Base-by-base conservation (phyloP, 1,140 invertebrate genomes). In the Ostrea edulis region DNA sequence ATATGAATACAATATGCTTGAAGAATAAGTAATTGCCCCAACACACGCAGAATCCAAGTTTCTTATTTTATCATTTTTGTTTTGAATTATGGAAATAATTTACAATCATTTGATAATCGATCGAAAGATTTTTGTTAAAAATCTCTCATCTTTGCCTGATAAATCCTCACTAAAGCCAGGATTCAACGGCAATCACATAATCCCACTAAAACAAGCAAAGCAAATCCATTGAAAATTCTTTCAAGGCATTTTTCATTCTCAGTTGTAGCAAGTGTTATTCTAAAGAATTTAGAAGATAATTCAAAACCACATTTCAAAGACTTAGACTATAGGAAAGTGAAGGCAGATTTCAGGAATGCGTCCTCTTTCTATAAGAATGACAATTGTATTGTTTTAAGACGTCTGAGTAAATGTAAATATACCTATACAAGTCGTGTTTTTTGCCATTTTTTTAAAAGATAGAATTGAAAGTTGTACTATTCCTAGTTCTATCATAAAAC, bases 191-290 rank as follows among this genome's bases (percentile, higher is more conserved):
- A 77, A 29, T 77, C 68, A 77, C 12, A 35, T 77, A 25, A 77
- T 77, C 25, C 25, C 25, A 14, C 68, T 77, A 77, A 77, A 77
- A 77, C 68, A 77, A 77, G 68, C 68, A 77, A 77, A 77, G 14
- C 22, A 77, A 77, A 77, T 77, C 68, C 68, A 25, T 25, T 9
- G 22, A 29, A 77, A 77, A 77, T 77, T 77, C 68, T 77, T 77
- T 77, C 68, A 35, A 77, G 29, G 17, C 12, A 77, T 77, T 77
- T 29, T 77, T 77, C 68, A 35, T 77, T 25, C 12, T 62, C 17
- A 62, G 17, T 62, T 62, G 55, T 62, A 62, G 17, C 55, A 17
- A 62, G 17, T 20, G n/a, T 20, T 62, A 2, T 62, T 7, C 14
- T 62, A n/a, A n/a, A 17, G 55, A 62, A 62, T 62, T 62, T 62